A percentile compares a stretch with the other conserved stretches of the same genome.
phyloP scores from a whole-genome alignment of 2,888 invertebrate genomes.

The Oscheius sp. region DNA sequence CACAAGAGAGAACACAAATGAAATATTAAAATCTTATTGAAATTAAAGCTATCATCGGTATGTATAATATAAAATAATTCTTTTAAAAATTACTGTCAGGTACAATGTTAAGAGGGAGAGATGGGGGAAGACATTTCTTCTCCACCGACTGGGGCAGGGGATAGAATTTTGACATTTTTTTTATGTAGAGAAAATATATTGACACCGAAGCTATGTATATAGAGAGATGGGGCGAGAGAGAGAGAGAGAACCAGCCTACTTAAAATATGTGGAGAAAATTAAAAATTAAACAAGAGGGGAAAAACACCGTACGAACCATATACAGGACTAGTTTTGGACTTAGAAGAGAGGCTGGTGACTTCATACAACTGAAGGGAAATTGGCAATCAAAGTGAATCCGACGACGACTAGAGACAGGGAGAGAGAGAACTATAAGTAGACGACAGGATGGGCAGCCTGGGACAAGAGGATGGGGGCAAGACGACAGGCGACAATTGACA shows the following conservation, averaged over 20 bases:
- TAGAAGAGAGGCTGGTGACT: background rate
- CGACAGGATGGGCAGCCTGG: background rate
- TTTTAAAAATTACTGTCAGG: constrained; percentile 6
- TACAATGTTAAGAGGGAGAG: constrained; percentile 8
- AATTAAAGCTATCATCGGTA: constrained; percentile 33
- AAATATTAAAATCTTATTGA: constrained; percentile 31
- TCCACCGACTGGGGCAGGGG: background rate
- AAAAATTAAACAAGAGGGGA: background rate
- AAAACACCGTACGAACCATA: constrained; percentile 20
- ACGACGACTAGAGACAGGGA: constrained; percentile 31
- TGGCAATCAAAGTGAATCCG: constrained; percentile 27
- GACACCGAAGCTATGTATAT: background rate
- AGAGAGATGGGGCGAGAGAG: background rate
- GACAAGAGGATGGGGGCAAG: background rate
- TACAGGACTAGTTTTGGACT: constrained; percentile 3
- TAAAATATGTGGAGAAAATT: background rate
- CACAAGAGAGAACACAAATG: too few species aligned
- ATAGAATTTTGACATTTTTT: background rate
- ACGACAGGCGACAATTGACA: background rate
- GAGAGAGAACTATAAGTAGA: background rate
- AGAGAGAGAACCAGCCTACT: background rate
- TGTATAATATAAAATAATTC: constrained; percentile 18
- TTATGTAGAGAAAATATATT: background rate
- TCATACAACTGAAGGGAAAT: constrained; percentile 27
- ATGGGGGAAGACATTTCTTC: constrained; percentile 5